These are phyloP conservation scores for Catostylus mosaicus DNA, from an alignment of 30 jellyfish, hydroid and myxozoan species.

Conservation along the genomic window DNA sequence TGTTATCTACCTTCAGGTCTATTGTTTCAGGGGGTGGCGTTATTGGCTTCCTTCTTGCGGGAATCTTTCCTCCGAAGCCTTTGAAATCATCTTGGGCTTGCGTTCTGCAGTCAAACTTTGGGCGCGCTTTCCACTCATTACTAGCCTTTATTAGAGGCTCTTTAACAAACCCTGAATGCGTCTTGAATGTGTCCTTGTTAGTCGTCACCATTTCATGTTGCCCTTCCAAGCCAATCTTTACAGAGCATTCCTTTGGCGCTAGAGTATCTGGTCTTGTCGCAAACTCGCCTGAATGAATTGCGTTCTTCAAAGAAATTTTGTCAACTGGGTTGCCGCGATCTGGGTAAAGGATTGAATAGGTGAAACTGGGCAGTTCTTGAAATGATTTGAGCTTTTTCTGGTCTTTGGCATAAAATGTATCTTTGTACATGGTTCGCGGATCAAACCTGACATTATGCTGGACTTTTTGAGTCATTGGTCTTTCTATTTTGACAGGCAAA, in stretches of 20 bases:
- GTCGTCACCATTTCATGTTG: constrained; percentile 61
- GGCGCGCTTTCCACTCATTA: constrained; percentile 47
- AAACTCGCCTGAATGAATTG: constrained; percentile 65
- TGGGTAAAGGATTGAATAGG: constrained; percentile 83
- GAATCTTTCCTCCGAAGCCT: constrained; percentile 58
- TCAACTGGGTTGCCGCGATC: constrained; percentile 61
- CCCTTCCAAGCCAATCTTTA: constrained; percentile 74
- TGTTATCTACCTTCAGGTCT: constrained; percentile 42
- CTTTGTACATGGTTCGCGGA: constrained; percentile 70
- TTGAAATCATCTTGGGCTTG: constrained; percentile 76
- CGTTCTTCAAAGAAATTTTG: constrained; percentile 62
- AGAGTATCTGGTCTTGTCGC: constrained; percentile 53
- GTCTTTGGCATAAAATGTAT: constrained; percentile 47
- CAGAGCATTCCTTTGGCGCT: constrained; percentile 57
- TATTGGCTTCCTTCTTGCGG: constrained; percentile 53
- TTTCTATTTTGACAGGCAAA: constrained; percentile 33
- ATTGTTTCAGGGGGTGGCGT: constrained; percentile 83
- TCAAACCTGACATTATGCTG: constrained; percentile 37
- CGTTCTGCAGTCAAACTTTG: constrained; percentile 68
- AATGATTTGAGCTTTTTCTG: constrained; percentile 34
- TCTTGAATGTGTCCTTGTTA: constrained; percentile 44
- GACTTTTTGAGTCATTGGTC: constrained; percentile 53
- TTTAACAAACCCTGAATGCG: constrained; percentile 16
- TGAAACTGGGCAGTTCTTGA: constrained; percentile 74
- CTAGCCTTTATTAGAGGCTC: constrained; percentile 47